Conservation (phyloP, 1,140 invertebrate species). For the Pissodes strobi region DNA sequence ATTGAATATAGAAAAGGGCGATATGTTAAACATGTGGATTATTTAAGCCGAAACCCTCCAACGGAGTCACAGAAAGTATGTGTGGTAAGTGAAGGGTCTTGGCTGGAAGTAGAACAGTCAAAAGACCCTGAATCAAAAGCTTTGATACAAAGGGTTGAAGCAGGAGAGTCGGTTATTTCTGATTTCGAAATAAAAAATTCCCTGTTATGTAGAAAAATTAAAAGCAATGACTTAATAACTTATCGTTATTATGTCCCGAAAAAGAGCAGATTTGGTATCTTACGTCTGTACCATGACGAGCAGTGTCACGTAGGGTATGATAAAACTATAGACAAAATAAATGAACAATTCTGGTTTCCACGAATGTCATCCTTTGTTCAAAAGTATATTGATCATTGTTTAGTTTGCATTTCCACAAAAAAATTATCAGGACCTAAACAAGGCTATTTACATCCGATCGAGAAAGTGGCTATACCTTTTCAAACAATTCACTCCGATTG, state of each 20-base stretch:
- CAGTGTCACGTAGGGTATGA: conserved; percentile 13
- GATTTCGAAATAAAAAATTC: conserved; percentile 11
- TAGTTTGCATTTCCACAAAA: too few relatives aligned
- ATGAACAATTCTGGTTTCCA: conserved; percentile 10
- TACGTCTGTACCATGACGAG: conserved; percentile 18
- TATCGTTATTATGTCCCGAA: conserved; percentile 11
- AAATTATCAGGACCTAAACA: too few relatives aligned
- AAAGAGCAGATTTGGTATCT: conserved; percentile 16
- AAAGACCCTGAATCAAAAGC: conserved; percentile 20
- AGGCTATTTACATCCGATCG: too few relatives aligned
- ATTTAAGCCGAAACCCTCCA: conserved; percentile 46
- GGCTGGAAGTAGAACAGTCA: conserved; percentile 16
- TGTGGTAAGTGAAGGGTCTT: conserved; percentile 15
- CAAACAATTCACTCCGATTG: too few relatives aligned
- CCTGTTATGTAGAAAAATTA: conserved; percentile 14
- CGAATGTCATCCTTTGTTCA: too few relatives aligned
- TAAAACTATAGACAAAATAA: conserved; percentile 12
- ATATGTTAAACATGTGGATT: conserved; percentile 51
- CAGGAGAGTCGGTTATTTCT: conserved; percentile 7
- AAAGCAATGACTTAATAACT: background rate
- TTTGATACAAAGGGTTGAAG: conserved; percentile 3
- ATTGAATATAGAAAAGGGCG: conserved; percentile 49
- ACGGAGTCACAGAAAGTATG: background rate
- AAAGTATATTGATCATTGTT: too few relatives aligned
- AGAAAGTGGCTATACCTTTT: too few relatives aligned